Base-by-base conservation (phyloP, 1,140 invertebrate genomes). In the Physella acuta region DNA sequence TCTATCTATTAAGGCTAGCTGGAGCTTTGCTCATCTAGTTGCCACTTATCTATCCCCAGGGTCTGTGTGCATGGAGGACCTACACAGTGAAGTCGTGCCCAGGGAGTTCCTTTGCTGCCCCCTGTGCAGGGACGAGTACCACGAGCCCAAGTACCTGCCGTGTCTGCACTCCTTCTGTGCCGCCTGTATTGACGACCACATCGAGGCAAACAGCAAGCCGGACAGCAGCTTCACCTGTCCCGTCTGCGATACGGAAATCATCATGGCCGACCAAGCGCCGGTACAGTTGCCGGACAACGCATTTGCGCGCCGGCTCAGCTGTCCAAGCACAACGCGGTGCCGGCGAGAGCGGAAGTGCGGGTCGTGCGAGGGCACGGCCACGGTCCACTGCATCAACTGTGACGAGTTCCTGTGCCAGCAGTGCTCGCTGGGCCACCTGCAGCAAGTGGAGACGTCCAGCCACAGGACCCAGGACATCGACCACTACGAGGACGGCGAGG, bases 81-180 rank as follows among this genome's bases (percentile, higher is more conserved):
- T 74, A 63, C 64, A 70, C 55, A 71, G 73, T 63, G 76, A 79
- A 59, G 80, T 81, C 1, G 76, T 81, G 52, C 80, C 80, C 1
- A 65, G 78, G 17, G 74, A 77, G 56, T 78, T 80, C 53, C 75
- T 81, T 8, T 77, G 75, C 70, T 84, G 82, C 66, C 77, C 76
- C 49, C 74, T 84, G 59, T 84, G 82, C 60, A 74, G 78, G 24
- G 81, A 84, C 44, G 80, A 79, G 44, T 82, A 76, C 73, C 79
- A 78, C 55, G 70, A 78, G 92, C 82, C 94, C 56, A 89, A 93
- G 73, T 90, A 95, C 63, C 88, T 97, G 71, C 91, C 91, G 74
- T 97, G 94, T 85, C 89, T 97, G 74, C 94, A 97, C 87, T 92
- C 93, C 1, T 96, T 94, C 87, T 96, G 94, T 85, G 91, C 94